Evolutionary conservation across 2,113 vertebrate genomes (phyloP).

Genomic region (Alligator mississippiensis): DNA sequence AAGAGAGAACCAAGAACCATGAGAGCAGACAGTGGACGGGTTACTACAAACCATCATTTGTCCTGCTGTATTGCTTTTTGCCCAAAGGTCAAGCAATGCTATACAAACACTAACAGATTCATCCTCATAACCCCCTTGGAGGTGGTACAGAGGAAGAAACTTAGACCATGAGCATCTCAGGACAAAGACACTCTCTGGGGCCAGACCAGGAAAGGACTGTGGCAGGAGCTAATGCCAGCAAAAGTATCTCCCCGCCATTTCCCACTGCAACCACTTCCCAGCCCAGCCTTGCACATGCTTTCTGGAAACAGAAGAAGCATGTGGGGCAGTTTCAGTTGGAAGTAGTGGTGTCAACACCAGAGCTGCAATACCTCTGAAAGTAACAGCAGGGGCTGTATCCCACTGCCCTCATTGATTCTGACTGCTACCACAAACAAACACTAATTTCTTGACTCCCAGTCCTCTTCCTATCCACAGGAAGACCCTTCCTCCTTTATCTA

Average conservation of each 20-base stretch:
- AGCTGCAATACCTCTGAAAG: too few species aligned
- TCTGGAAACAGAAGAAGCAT: too few species aligned
- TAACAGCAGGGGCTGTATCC: too few species aligned
- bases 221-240: too few species aligned
- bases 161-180: background rate
- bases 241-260: too few species aligned
- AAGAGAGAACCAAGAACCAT: background rate
- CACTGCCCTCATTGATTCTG: background rate
- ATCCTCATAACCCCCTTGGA: background rate
- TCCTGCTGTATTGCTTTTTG: background rate
- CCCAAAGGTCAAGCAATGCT: background rate
- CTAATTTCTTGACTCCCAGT: background rate
- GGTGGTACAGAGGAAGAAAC: background rate
- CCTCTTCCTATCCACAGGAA: background rate
- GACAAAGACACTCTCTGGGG: background rate
- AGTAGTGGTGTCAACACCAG: too few species aligned
- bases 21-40: background rate
- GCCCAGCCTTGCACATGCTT: too few species aligned
- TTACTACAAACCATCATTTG: background rate
- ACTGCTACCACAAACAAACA: background rate
- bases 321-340: too few species aligned
- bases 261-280: too few species aligned
- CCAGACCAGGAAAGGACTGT: too few species aligned
- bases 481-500: background rate
- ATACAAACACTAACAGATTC: background rate